Evolutionary conservation across 2,888 invertebrate genomes (phyloP), one percentile per base, ranked within the genome.

Genomic region (Abrostola tripartita): DNA sequence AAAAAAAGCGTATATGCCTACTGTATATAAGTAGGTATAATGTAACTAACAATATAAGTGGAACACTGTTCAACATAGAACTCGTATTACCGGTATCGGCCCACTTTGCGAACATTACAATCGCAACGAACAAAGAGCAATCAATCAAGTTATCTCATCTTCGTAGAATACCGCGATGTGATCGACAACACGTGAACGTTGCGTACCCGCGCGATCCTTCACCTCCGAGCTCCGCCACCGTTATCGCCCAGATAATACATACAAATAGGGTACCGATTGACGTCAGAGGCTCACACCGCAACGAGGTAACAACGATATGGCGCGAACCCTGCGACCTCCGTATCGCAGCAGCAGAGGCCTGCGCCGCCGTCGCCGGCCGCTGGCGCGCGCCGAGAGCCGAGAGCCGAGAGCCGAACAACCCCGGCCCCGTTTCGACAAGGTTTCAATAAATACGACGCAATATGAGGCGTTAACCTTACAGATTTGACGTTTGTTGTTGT

Each of bases 221-320:
- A 93, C 93, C 93, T 88, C 69, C 86, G 81, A 93, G 93, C 93
- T 88, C 69, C 86, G 81, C 79, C 82, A 78, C 83, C 81, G 81
- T 44, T 74, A 71, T 74, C 68, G 57, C 59, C 24, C 84, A 83
- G 89, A 90, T 88, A 91, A 84, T 84, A 81, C 87, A 71, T 82
- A 79, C 88, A 89, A 89, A 85, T 90, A 89, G 90, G 90, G 85
- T 89, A 88, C 87, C 88, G 88, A 92, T 92, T 92, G 92, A 93
- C 92, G 92, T 93, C 92, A 92, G 71, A 61, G 76, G 75, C 75
- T 60, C 71, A 76, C 81, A 81, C 81, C 85, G 80, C 78, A 74
- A 75, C 83, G 86, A 86, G 89, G 88, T 88, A 84, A 84, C 81
- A 62, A 59, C 67, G 66, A 69, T 78, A 81, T 68, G 77, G 69